These are phyloP conservation scores for Zootoca vivipara DNA, from an alignment of 2,113 vertebrate genomes.

Conservation along the genomic window DNA sequence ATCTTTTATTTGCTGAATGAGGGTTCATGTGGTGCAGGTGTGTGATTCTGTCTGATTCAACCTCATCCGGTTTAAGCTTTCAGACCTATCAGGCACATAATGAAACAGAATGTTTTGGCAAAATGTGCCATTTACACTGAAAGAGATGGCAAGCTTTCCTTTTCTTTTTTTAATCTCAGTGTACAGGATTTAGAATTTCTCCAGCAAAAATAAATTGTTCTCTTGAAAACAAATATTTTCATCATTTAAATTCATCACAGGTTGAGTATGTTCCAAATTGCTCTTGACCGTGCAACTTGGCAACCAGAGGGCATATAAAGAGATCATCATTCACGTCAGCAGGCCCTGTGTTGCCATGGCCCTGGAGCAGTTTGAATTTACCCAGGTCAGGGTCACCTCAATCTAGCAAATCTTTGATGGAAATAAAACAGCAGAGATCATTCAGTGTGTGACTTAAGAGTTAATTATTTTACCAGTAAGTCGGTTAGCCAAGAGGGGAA, in stretches of 20 bases:
- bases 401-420: neutral
- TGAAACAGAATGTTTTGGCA: constrained; percentile 19
- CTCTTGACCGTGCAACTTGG: neutral
- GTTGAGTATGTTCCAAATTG: neutral
- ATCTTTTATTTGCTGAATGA: constrained; percentile 44
- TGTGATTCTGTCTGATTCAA: constrained; percentile 47
- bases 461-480: too few relatives aligned
- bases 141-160: neutral
- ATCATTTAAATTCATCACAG: neutral
- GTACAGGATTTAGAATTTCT: neutral
- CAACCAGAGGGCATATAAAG: constrained; percentile 19
- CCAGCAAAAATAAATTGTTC: neutral
- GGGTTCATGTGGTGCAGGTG: constrained; percentile 26
- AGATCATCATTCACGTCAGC: neutral
- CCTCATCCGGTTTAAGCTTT: constrained; percentile 37
- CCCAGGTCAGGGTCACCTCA: neutral
- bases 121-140: neutral
- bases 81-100: constrained; percentile 27
- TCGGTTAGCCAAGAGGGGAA: too few relatives aligned
- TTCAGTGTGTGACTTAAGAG: too few relatives aligned
- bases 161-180: neutral
- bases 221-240: neutral
- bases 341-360: neutral
- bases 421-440: too few relatives aligned
- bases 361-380: neutral